Conservation (phyloP, 2,797 vertebrate species). For the Pempheris klunzingeri region DNA sequence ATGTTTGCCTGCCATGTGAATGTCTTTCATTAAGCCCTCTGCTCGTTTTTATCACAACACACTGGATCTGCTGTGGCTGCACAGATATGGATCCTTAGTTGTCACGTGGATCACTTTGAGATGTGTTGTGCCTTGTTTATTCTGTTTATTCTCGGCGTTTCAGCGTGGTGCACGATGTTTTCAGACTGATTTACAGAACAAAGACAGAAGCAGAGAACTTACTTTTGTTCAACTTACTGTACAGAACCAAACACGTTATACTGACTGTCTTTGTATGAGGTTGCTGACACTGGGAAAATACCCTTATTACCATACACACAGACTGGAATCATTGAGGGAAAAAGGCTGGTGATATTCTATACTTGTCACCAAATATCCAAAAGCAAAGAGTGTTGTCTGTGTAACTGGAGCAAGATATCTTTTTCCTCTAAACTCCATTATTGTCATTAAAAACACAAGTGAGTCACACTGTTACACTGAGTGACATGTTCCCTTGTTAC, state of each 20-base stretch:
- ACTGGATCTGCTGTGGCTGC: background rate
- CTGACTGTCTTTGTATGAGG: background rate
- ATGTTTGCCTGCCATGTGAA: conserved; percentile 30
- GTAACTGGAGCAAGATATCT: background rate
- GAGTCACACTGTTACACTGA: conserved; percentile 11
- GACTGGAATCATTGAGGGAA: background rate
- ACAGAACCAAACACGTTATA: background rate
- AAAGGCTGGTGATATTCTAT: background rate
- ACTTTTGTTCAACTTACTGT: background rate
- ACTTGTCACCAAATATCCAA: conserved; percentile 2
- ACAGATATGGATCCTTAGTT: background rate
- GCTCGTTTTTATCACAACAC: background rate
- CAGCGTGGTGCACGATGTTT: background rate
- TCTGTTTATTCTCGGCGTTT: background rate
- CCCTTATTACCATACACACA: background rate
- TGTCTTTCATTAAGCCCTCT: conserved; percentile 1
- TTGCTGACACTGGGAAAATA: too few relatives aligned
- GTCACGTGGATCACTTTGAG: background rate
- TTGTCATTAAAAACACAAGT: conserved; percentile 17
- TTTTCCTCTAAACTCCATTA: background rate
- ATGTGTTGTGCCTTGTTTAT: background rate
- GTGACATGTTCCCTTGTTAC: conserved; percentile 13
- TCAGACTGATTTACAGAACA: background rate
- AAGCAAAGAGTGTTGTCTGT: background rate
- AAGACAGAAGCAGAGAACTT: background rate